Evolutionary conservation across 2,113 vertebrate species (phyloP).

Genomic region (Chamaea fasciata): DNA sequence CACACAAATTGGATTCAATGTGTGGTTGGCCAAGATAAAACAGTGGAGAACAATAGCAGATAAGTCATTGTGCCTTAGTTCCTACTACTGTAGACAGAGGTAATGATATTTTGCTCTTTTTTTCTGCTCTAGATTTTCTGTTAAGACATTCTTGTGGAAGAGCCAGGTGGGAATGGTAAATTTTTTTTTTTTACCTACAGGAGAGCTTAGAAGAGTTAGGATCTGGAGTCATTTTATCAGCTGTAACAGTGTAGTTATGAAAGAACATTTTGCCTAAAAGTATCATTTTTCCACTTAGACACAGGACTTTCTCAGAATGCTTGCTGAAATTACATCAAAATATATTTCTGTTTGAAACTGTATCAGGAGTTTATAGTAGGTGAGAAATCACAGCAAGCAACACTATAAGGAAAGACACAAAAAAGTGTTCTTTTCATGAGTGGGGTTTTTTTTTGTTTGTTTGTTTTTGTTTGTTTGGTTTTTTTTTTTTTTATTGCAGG

Average conservation of each 20-base stretch:
- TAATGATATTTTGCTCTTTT: neutral
- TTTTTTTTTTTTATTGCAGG: neutral
- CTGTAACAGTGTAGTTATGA: neutral
- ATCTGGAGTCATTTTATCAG: neutral
- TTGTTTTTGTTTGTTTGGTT: no score
- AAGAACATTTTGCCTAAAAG: neutral
- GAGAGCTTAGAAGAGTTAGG: neutral
- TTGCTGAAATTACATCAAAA: neutral
- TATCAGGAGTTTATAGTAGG: neutral
- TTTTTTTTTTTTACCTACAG: neutral
- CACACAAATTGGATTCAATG: neutral
- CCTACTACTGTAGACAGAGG: neutral
- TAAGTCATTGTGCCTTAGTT: neutral
- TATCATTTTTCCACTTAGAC: neutral
- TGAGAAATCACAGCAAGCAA: neutral
- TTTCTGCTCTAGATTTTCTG: neutral
- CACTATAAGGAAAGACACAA: neutral
- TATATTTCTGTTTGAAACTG: neutral
- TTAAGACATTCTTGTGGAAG: neutral
- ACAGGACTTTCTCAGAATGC: neutral
- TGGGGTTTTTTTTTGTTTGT: no score
- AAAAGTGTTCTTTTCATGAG: neutral
- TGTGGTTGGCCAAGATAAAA: neutral
- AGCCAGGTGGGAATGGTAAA: neutral
- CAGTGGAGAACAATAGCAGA: neutral